Evolutionary conservation across 2,797 vertebrate species (phyloP).

Genomic region (Centroberyx gerrardi): DNA sequence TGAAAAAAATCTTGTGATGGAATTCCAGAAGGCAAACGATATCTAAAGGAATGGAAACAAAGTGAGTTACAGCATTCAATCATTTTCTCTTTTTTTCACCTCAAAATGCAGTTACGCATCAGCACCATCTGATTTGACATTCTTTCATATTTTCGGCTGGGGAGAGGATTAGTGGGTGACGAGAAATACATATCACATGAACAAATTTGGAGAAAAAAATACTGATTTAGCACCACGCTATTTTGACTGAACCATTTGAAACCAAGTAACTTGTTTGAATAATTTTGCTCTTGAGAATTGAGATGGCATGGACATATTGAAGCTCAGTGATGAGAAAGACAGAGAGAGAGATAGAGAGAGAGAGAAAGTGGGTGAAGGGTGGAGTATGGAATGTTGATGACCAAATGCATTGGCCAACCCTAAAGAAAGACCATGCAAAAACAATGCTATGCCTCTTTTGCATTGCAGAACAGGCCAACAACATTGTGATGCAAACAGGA

Average conservation of each 20-base stretch:
- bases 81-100: slow-evolving; percentile 66
- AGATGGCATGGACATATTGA: slow-evolving; percentile 29
- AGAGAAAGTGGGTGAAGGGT: slow-evolving; percentile 29
- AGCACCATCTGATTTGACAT: slow-evolving; percentile 83
- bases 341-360: slow-evolving; percentile 25
- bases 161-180: slow-evolving; percentile 29
- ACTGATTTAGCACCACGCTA: slow-evolving; percentile 31
- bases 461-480: slow-evolving; percentile 60
- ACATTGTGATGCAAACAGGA: slow-evolving; percentile 72
- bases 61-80: slow-evolving; percentile 90
- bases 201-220: slow-evolving; percentile 27
- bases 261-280: slow-evolving; percentile 43
- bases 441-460: slow-evolving; percentile 62
- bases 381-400: slow-evolving; percentile 83
- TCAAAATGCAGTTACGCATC: slow-evolving; percentile 84
- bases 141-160: slow-evolving; percentile 26
- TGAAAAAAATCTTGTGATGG: slow-evolving; percentile 69
- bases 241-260: slow-evolving; percentile 50
- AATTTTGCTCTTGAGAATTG: slow-evolving; percentile 18
- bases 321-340: slow-evolving; percentile 33
- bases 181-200: slow-evolving; percentile 10
- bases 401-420: slow-evolving; percentile 55
- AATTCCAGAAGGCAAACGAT: slow-evolving; percentile 92
- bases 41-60: slow-evolving; percentile 93
- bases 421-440: slow-evolving; percentile 44